These are phyloP conservation scores for Linyphia triangularis DNA, from an alignment of 2,888 invertebrate species.

Conservation along the genomic window DNA sequence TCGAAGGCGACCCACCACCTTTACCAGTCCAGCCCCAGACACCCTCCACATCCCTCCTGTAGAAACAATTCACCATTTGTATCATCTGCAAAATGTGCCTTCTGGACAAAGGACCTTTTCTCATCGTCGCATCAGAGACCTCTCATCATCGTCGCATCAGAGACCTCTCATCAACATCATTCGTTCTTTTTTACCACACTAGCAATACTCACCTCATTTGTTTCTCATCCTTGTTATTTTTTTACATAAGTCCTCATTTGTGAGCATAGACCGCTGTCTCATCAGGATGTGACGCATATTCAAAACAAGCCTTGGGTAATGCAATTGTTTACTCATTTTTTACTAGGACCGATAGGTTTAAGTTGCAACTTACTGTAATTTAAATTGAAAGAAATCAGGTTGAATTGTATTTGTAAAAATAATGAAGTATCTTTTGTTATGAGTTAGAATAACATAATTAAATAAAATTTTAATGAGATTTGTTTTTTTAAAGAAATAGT, in stretches of 20 bases:
- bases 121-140: no score
- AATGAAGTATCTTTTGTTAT: no score
- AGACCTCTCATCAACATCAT: background rate
- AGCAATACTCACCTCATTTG: background rate
- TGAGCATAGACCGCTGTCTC: background rate
- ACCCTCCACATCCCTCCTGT: slow-evolving; percentile 67
- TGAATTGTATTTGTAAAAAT: no score
- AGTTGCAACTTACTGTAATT: no score
- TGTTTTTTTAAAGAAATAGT: no score
- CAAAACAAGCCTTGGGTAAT: background rate
- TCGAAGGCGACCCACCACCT: slow-evolving; percentile 76
- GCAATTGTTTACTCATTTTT: no score
- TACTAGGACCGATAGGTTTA: no score
- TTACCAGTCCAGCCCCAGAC: slow-evolving; percentile 67
- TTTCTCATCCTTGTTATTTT: no score
- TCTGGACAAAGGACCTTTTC: slow-evolving; percentile 5
- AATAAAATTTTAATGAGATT: no score
- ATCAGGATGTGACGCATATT: background rate
- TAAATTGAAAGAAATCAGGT: no score
- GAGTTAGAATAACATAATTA: no score
- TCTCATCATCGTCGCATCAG: no score
- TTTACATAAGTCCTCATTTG: background rate
- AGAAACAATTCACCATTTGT: background rate
- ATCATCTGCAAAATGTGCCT: slow-evolving; percentile 48
- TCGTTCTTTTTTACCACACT: background rate